Evolutionary conservation across 2,113 vertebrate species (phyloP).

Genomic region (Coregonus clupeaformis): DNA sequence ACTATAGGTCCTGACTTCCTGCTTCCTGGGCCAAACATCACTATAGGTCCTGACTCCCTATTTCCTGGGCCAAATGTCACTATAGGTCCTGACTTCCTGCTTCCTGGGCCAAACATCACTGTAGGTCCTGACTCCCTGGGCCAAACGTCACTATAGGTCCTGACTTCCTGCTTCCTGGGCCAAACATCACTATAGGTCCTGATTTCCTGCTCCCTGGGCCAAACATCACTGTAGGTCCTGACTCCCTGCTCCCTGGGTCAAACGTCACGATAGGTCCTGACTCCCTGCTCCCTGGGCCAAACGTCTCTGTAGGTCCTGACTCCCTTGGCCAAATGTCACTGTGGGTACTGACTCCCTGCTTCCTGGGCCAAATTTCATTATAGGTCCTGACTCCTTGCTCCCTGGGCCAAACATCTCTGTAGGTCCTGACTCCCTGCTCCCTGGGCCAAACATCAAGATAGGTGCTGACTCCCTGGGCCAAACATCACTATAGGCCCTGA

Average conservation of each 20-base stretch:
- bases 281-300: too few species aligned
- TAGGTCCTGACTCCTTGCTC: constrained; percentile 2
- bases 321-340: constrained; percentile 13
- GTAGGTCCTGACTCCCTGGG: background rate
- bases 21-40: constrained; percentile 13
- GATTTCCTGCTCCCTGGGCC: background rate
- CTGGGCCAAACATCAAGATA: too few species aligned
- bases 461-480: background rate
- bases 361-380: background rate
- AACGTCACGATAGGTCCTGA: background rate
- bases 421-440: background rate
- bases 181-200: too few species aligned
- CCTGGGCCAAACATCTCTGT: too few species aligned
- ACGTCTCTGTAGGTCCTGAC: constrained; percentile 5
- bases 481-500: too few species aligned
- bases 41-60: background rate
- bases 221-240: constrained; percentile 9
- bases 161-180: too few species aligned
- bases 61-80: background rate
- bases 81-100: background rate
- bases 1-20: constrained; percentile 5
- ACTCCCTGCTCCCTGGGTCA: background rate
- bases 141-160: background rate
- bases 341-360: background rate
- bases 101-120: background rate